These are phyloP conservation scores for Cnemophilus loriae DNA, from an alignment of 2,113 vertebrate species.

Conservation along the genomic window DNA sequence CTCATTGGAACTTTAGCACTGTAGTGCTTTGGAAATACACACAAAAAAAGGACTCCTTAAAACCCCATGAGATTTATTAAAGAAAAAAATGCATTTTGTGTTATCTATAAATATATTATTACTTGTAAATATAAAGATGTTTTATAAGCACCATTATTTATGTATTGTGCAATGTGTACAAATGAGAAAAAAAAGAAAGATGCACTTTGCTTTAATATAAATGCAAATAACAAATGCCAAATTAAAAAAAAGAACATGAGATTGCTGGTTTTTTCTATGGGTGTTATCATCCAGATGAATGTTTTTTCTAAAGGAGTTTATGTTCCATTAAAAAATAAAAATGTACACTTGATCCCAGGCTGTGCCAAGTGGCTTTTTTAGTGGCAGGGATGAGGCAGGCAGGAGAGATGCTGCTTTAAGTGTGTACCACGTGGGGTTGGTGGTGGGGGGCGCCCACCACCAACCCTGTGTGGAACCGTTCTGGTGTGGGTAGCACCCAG, in stretches of 20 bases:
- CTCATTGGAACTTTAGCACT: conserved; percentile 76
- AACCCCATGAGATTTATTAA: conserved; percentile 90
- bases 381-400: neutral
- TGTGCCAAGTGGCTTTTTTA: conserved; percentile 33
- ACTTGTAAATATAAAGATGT: conserved; percentile 98
- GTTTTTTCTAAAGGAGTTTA: conserved; percentile 77
- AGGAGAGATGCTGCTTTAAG: neutral
- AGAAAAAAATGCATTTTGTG: neutral
- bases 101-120: conserved; percentile 15
- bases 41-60: conserved; percentile 77
- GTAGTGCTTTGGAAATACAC: conserved; percentile 75
- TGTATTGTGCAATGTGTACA: conserved; percentile 99
- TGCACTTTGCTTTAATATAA: conserved; percentile 99
- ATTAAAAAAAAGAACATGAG: conserved; percentile 73
- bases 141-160: conserved; percentile 99
- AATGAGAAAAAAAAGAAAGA: conserved; percentile 92
- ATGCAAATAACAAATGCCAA: conserved; percentile 98
- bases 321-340: conserved; percentile 76
- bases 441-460: neutral
- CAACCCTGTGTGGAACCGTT: fast-evolving
- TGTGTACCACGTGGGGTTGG: fast-evolving
- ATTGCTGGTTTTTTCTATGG: conserved; percentile 38
- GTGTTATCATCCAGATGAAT: conserved; percentile 69
- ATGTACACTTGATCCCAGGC: conserved; percentile 55
- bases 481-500: neutral